These are phyloP conservation scores for Urechis unicinctus DNA, from an alignment of 2,888 invertebrate genomes.

Conservation along the genomic window DNA sequence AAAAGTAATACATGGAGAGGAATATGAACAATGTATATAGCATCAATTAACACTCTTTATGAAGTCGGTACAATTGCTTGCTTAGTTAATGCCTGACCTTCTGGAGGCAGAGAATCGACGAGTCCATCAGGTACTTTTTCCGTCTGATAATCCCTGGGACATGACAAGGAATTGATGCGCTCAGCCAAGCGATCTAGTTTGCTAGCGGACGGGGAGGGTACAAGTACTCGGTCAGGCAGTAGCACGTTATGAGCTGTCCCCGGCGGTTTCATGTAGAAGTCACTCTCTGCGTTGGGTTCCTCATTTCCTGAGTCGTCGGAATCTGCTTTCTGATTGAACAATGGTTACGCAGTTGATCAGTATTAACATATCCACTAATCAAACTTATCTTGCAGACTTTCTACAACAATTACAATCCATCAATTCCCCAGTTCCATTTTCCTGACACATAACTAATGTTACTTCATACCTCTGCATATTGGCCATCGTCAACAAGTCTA, in stretches of 20 bases:
- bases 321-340: constrained; percentile 62
- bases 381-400: no score
- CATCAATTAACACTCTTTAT: no score
- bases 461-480: constrained; percentile 14
- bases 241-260: no score
- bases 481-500: constrained; percentile 37
- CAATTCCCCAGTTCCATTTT: no score
- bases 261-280: constrained; percentile 51
- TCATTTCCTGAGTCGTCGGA: constrained; percentile 93
- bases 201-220: constrained; percentile 3
- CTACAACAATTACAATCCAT: no score
- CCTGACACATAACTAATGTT: no score
- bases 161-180: constrained; percentile 58
- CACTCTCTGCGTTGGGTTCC: constrained; percentile 65
- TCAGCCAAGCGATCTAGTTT: constrained; percentile 57
- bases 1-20: no score
- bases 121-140: constrained; percentile 59
- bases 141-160: constrained; percentile 56
- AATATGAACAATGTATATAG: no score
- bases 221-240: constrained; percentile 8
- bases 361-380: background rate
- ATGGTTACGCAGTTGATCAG: no score
- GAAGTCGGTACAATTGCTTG: no score
- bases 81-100: constrained; percentile 54
- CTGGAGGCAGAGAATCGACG: constrained; percentile 67